phyloP scores from a whole-genome alignment of 2,888 invertebrate genomes.

The Tenthredo distinguenda region DNA sequence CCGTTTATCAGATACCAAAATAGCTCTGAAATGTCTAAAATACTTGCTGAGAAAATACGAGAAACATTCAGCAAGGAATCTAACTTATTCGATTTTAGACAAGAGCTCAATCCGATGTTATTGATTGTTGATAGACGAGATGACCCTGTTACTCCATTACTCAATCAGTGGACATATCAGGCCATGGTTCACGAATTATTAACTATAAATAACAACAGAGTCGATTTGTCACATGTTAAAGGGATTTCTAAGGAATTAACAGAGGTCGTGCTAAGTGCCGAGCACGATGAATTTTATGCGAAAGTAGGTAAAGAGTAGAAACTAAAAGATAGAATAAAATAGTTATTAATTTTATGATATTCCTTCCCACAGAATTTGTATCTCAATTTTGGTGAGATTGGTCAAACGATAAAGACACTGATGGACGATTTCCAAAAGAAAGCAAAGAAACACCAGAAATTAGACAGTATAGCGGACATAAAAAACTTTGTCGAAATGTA shows the following conservation, averaged over 20 bases:
- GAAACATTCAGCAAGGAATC: constrained; percentile 94
- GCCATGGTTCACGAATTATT: constrained; percentile 99
- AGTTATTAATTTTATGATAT: constrained; percentile 40
- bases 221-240: constrained; percentile 91
- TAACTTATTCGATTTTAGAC: constrained; percentile 91
- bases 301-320: constrained; percentile 80
- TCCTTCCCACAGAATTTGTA: constrained; percentile 88
- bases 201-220: constrained; percentile 92
- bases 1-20: constrained; percentile 94
- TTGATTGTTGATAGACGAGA: constrained; percentile 95
- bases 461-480: constrained; percentile 99
- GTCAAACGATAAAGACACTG: constrained; percentile 95
- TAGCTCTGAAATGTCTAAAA: constrained; percentile 91
- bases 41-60: constrained; percentile 91
- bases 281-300: constrained; percentile 98
- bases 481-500: constrained; percentile 99
- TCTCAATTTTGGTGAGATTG: constrained; percentile 99
- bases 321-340: constrained; percentile 28
- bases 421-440: constrained; percentile 99
- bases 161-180: constrained; percentile 99
- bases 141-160: constrained; percentile 96
- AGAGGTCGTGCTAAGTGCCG: constrained; percentile 96
- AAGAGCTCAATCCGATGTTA: constrained; percentile 87
- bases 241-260: constrained; percentile 93
- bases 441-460: constrained; percentile 96